Conservation (phyloP, 1,140 invertebrate species). For the Dendrolimus punctatus region DNA sequence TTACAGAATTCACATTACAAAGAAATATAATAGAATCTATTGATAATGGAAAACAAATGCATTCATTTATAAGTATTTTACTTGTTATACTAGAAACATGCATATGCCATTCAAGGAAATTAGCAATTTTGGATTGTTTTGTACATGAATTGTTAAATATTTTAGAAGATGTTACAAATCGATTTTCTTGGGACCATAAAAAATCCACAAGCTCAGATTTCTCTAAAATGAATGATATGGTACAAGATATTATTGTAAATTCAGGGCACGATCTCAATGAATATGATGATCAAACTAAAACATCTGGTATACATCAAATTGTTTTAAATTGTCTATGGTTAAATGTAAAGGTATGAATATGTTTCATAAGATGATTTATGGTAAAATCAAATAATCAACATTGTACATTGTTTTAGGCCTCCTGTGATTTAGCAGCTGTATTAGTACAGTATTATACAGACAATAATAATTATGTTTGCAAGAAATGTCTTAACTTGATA, state of each 20-base stretch:
- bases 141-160: slow-evolving; percentile 37
- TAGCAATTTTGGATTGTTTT: slow-evolving; percentile 21
- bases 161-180: slow-evolving; percentile 35
- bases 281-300: slow-evolving; percentile 38
- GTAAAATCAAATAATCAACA: background rate
- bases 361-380: background rate
- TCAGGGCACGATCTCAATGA: slow-evolving; percentile 35
- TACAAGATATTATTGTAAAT: slow-evolving; percentile 57
- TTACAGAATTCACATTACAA: slow-evolving; percentile 27
- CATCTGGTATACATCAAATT: slow-evolving; percentile 78
- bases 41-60: slow-evolving; percentile 48
- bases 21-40: slow-evolving; percentile 46
- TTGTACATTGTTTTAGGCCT: slow-evolving; percentile 52
- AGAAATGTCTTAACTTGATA: slow-evolving; percentile 74
- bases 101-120: slow-evolving; percentile 24
- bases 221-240: slow-evolving; percentile 72
- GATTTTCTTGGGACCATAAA: slow-evolving; percentile 45
- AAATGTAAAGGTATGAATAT: slow-evolving; percentile 78
- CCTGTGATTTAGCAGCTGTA: slow-evolving; percentile 69
- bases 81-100: slow-evolving; percentile 34
- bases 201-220: slow-evolving; percentile 64
- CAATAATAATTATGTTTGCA: slow-evolving; percentile 36
- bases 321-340: slow-evolving; percentile 84
- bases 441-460: slow-evolving; percentile 50
- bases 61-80: slow-evolving; percentile 48